Evolutionary conservation across 1,140 invertebrate species (phyloP), one percentile per base, ranked within the genome.

Genomic region (Drosophila biarmipes): DNA sequence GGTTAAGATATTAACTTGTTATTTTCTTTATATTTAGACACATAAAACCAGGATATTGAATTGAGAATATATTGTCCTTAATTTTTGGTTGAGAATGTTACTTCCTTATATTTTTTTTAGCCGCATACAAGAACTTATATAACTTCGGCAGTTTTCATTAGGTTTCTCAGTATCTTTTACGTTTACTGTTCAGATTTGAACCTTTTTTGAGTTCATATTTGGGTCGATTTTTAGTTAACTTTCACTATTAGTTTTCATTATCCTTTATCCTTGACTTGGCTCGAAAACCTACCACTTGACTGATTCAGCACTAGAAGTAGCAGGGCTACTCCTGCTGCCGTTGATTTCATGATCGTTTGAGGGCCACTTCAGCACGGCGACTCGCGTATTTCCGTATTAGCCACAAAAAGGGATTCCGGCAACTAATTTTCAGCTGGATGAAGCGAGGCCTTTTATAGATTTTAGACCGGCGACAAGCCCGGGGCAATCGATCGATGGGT

Each of bases 371-470:
- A 48, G 15, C n/a, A 14, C 37, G 45, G 15, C 14, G 17, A 43
- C 46, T 68, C 42, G 49, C 34, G 45, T 62, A 40, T 34, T 49
- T 38, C 45, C 43, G 66, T 67, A 52, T 64, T 64, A 67, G 59
- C 63, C 63, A 48, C 49, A 69, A 71, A 69, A 56, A 56, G 48
- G 51, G 51, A 69, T 71, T 71, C 67, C 34, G 51, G 67, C 64
- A 71, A 71, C 67, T 71, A 71, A 48, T 40, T 71, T 55, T 37
- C n/a, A 48, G 64, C 42, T 46, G 40, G 40, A 34, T 34, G 35
- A 55, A 27, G 27, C 19, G 27, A 37, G 24, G 27, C 34, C 42
- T 71, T 71, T 56, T 71, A 71, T 71, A 71, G 67, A 71, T 56
- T 69, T 24, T 14, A 14, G 14, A 19, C 4, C 12, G 12, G 21